Evolutionary conservation across 1,140 invertebrate genomes (phyloP).

Genomic region (Saxidomus purpurata): DNA sequence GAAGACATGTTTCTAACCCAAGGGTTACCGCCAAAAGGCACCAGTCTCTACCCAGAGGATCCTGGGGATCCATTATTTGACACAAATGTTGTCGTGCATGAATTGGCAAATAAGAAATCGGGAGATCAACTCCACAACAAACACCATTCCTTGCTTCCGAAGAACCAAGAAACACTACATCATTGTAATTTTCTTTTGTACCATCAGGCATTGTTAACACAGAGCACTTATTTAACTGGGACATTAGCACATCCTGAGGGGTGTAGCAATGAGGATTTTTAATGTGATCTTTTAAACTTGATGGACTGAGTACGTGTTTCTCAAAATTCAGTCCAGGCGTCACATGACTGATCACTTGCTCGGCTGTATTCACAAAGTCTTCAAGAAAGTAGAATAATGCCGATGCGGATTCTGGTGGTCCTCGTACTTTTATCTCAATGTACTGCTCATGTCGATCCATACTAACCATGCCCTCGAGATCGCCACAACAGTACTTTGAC

Average conservation of each 20-base stretch:
- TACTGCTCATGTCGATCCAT: constrained; percentile 87
- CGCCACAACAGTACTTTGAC: constrained; percentile 92
- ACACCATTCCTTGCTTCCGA: constrained; percentile 86
- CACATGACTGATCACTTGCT: constrained; percentile 89
- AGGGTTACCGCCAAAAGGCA: constrained; percentile 92
- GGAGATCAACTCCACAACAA: constrained; percentile 87
- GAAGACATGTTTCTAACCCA: constrained; percentile 89
- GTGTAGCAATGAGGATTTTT: constrained; percentile 89
- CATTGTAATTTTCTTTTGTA: constrained; percentile 90
- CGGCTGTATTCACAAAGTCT: constrained; percentile 91
- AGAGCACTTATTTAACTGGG: constrained; percentile 76
- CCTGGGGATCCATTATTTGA: constrained; percentile 91
- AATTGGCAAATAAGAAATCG: constrained; percentile 88
- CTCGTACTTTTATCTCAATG: constrained; percentile 91
- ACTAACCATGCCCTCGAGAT: constrained; percentile 91
- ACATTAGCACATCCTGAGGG: constrained; percentile 89
- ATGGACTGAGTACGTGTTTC: constrained; percentile 89
- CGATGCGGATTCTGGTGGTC: constrained; percentile 87
- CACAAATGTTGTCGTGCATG: constrained; percentile 87
- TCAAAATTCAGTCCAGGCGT: constrained; percentile 91
- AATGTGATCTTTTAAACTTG: constrained; percentile 88
- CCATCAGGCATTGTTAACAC: constrained; percentile 87
- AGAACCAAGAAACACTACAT: constrained; percentile 91
- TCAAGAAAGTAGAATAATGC: constrained; percentile 91
- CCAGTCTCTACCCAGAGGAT: constrained; percentile 94